A percentile compares a stretch with the other conserved stretches of the same genome.
These are phyloP conservation scores for Hydropotes inermis DNA, from an alignment of 2,113 vertebrate species.

Conservation along the genomic window DNA sequence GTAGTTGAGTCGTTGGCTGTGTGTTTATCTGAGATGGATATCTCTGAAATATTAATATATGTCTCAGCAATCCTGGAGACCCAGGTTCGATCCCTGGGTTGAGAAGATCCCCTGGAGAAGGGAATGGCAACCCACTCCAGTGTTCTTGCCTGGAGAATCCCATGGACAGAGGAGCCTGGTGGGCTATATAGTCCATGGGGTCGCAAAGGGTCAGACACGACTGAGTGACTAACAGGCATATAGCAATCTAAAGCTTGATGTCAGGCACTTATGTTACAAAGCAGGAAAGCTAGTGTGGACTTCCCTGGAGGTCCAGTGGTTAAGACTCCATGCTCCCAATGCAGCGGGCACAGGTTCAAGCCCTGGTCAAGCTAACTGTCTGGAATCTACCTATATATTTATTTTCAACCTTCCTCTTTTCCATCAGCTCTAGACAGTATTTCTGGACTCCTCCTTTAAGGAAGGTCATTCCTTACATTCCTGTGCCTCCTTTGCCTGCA, in stretches of 20 bases:
- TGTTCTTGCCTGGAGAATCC: not conserved
- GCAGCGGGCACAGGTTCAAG: not conserved
- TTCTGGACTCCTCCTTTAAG: not conserved
- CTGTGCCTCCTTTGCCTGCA: rapidly evolving
- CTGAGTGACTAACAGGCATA: not conserved
- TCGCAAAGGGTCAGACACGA: not conserved
- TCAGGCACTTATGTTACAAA: rapidly evolving
- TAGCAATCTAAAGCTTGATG: not conserved
- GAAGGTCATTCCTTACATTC: no score
- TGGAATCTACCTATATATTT: rapidly evolving
- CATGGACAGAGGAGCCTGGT: not conserved
- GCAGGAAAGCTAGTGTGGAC: not conserved
- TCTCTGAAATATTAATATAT: not conserved
- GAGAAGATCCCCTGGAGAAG: not conserved
- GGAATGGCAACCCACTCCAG: not conserved
- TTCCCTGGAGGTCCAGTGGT: not conserved
- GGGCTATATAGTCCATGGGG: not conserved
- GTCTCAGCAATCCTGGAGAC: not conserved
- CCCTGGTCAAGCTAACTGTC: not conserved
- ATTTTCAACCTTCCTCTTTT: not conserved
- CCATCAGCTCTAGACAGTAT: not conserved
- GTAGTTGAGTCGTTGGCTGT: rapidly evolving
- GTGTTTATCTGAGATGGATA: not conserved
- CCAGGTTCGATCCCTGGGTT: not conserved
- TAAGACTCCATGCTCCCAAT: not conserved